Percentiles rank a stretch among this genome's conserved stretches.
phyloP scores from a whole-genome alignment of 2,888 invertebrate species.

The Cataglyphis rosenhaueri region DNA sequence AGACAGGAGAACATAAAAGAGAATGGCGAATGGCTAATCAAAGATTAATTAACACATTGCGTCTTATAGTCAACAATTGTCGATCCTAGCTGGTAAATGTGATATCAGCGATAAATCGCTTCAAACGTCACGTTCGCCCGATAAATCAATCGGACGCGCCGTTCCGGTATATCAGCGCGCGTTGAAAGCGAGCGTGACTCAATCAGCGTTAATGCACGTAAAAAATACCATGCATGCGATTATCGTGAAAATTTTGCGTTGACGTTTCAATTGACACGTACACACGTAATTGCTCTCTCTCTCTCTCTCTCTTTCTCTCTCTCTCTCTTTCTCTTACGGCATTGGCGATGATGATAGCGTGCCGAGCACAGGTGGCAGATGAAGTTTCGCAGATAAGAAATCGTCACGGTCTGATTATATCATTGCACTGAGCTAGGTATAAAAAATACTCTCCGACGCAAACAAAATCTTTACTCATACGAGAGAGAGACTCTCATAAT shows the following conservation, averaged over 20 bases:
- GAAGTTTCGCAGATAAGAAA: slow-evolving; percentile 39
- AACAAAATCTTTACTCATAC: background rate
- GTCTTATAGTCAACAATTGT: background rate
- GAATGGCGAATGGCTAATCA: slow-evolving; percentile 16
- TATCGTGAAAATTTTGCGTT: slow-evolving; percentile 27
- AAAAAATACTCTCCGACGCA: background rate
- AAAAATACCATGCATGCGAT: slow-evolving; percentile 27
- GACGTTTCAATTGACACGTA: slow-evolving; percentile 5
- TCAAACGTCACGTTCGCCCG: slow-evolving; percentile 29
- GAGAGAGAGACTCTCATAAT: background rate
- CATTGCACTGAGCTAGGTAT: background rate
- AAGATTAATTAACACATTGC: slow-evolving; percentile 6
- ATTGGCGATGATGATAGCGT: slow-evolving; percentile 31
- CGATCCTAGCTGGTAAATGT: slow-evolving; percentile 19
- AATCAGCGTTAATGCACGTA: slow-evolving; percentile 33
- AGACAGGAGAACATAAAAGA: background rate
- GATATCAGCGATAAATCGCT: slow-evolving; percentile 26
- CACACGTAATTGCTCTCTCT: slow-evolving; percentile 22
- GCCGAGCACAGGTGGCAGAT: background rate
- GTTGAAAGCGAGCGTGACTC: slow-evolving; percentile 58
- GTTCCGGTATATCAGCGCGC: slow-evolving; percentile 6
- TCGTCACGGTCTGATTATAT: slow-evolving; percentile 59
- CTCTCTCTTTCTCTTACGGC: background rate
- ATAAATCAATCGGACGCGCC: slow-evolving; percentile 36
- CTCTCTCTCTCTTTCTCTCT: background rate